These are phyloP conservation scores for Antennarius striatus DNA, from an alignment of 2,113 vertebrate genomes.

Conservation along the genomic window DNA sequence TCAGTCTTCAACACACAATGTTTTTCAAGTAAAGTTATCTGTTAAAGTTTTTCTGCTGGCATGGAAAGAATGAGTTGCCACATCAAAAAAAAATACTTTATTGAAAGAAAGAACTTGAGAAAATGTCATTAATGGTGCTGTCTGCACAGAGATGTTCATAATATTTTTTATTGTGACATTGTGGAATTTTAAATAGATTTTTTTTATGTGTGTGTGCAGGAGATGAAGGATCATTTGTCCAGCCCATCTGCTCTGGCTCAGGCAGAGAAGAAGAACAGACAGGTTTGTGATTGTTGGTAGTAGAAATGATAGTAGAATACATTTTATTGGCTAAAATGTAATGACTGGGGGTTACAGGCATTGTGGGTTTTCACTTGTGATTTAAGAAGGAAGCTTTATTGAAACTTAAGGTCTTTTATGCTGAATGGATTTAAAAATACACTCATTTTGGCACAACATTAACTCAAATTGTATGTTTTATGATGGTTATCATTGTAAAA, in stretches of 20 bases:
- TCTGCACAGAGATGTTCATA: not conserved
- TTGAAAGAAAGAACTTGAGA: not conserved
- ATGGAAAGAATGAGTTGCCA: conserved; percentile 20
- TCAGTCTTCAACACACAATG: conserved; percentile 1
- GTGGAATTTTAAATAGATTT: not conserved
- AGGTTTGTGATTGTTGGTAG: conserved; percentile 62
- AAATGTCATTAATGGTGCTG: conserved; percentile 20
- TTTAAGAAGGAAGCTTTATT: too few relatives aligned
- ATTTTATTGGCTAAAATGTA: not conserved
- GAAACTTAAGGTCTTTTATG: not conserved
- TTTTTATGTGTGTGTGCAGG: conserved; percentile 68
- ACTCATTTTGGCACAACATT: too few relatives aligned
- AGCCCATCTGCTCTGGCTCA: conserved; percentile 79
- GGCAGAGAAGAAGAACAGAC: conserved; percentile 80
- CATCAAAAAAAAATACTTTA: conserved; percentile 13
- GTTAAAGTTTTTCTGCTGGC: too few relatives aligned
- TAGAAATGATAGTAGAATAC: not conserved
- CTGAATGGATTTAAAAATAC: too few relatives aligned
- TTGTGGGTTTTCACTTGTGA: too few relatives aligned
- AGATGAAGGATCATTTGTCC: conserved; percentile 84
- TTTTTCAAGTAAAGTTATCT: not conserved
- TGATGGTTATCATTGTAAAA: too few relatives aligned
- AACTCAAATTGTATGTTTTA: too few relatives aligned
- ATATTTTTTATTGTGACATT: not conserved
- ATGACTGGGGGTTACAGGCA: too few relatives aligned